Base-by-base conservation (phyloP, 2,113 vertebrate species). In the Chelonoidis abingdonii region DNA sequence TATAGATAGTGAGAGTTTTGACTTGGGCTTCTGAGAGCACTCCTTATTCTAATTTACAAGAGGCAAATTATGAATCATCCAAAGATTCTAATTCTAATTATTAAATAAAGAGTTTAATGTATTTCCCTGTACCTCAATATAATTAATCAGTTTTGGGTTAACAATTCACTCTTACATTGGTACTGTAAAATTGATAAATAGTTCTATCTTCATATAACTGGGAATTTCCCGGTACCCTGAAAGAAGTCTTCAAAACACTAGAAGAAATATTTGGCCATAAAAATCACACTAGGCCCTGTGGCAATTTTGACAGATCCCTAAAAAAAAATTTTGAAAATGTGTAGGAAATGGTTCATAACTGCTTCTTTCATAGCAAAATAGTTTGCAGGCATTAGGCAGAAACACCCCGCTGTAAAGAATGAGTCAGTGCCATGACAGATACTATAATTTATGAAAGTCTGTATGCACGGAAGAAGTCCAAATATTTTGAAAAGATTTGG, bases 161-260 rank as follows among this genome's bases (percentile, higher is more conserved):
- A 38, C 75, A 59, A 53, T 89, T 82, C 59, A 57, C 69, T 82
- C 49, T 82, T 53, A 47, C 78, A 82, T 4, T 47, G 62, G 16
- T 76, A 44, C 53, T 80, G 65, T 82, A 89, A 83, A 81, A 56
- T 93, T 93, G 83, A 89, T 89, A 75, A 88, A 84, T 57, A 22
- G 25, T 82, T n/a, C 56, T 81, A 47, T 65, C 69, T 53, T 57
- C 49, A 56, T 91, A 72, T 75, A 13, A 81, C 49, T 19, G n/a
- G 53, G 75, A 76, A 93, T 75, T 59, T 80, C 75, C 57, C n/a
- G 38, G 24, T 62, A 10, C 57, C 49, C n/a, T 78, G 53, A 53
- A 9, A 62, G 12, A 44, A 50, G n/a, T 65, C 65, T 41, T 52
- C 59, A 93, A 85, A 50, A 49, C 49, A 82, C 29, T 44, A 78